Evolutionary conservation across 2,113 vertebrate genomes (phyloP).

Genomic region (Patagioenas fasciata): DNA sequence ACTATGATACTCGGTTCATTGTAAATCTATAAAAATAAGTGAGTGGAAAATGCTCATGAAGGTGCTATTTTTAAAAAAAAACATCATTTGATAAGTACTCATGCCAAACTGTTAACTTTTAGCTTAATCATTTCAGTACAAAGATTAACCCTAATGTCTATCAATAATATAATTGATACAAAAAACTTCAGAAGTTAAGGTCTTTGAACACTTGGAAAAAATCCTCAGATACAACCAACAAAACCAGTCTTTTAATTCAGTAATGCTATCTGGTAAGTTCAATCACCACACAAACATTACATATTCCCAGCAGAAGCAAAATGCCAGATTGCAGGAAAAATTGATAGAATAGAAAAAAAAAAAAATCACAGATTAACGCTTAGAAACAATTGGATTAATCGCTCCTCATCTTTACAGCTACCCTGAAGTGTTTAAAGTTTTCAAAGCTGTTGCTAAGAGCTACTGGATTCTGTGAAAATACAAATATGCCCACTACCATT

Average conservation of each 20-base stretch:
- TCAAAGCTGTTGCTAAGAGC: not conserved
- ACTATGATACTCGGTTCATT: not conserved
- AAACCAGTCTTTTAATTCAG: not conserved
- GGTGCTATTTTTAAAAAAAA: not conserved
- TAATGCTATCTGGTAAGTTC: not conserved
- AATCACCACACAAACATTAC: not conserved
- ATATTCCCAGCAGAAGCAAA: not conserved
- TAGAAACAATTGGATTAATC: not conserved
- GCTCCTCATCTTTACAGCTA: not conserved
- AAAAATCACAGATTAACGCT: not conserved
- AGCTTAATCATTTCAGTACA: not conserved
- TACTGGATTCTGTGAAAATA: not conserved
- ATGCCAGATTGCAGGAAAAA: not conserved
- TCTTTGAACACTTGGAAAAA: not conserved
- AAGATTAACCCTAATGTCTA: not conserved
- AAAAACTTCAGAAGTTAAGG: not conserved
- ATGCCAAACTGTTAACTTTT: not conserved
- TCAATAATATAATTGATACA: not conserved
- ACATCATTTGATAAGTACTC: not conserved
- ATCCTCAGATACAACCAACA: not conserved
- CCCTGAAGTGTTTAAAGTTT: not conserved
- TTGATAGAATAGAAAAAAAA: not conserved
- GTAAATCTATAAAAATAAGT: not conserved
- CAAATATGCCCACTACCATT: not conserved
- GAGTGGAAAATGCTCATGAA: not conserved